phyloP scores from a whole-genome alignment of 2,113 vertebrate genomes.

The Bagarius yarrelli region DNA sequence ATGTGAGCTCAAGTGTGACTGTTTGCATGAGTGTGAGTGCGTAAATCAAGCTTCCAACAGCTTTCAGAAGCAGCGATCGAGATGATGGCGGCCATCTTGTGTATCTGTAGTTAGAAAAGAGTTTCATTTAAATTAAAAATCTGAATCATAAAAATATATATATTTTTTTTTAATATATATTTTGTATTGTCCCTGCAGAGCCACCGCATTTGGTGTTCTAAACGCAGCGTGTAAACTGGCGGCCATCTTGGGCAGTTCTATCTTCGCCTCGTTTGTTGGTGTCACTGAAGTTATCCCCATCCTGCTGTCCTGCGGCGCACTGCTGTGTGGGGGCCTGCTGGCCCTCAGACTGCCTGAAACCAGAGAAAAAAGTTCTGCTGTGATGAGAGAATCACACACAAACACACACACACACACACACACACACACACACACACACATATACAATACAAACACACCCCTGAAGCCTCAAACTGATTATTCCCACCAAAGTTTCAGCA shows the following conservation, averaged over 20 bases:
- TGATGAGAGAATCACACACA: slow-evolving; percentile 59
- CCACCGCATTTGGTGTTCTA: slow-evolving; percentile 91
- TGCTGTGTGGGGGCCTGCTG: slow-evolving; percentile 85
- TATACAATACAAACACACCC: slow-evolving; percentile 4
- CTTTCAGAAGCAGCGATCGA: background rate
- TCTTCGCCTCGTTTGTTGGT: slow-evolving; percentile 90
- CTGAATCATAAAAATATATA: too few species aligned
- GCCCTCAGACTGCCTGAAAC: slow-evolving; percentile 91
- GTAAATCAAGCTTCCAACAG: too few species aligned
- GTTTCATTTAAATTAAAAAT: background rate
- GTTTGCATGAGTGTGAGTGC: too few species aligned
- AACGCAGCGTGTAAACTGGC: slow-evolving; percentile 92
- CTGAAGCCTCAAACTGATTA: background rate
- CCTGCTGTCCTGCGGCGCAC: slow-evolving; percentile 83
- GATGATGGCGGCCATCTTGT: background rate
- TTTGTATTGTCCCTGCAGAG: too few species aligned
- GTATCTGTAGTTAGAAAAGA: background rate
- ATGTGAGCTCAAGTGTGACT: too few species aligned
- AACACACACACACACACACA: slow-evolving; percentile 1
- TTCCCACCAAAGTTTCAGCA: background rate
- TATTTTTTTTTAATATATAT: too few species aligned
- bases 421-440: slow-evolving; percentile 4
- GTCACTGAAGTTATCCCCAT: slow-evolving; percentile 89
- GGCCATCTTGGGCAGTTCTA: slow-evolving; percentile 88
- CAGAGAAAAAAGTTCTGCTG: slow-evolving; percentile 90